Conservation (phyloP, 2,888 invertebrate genomes). For the Microctonus brassicae region DNA sequence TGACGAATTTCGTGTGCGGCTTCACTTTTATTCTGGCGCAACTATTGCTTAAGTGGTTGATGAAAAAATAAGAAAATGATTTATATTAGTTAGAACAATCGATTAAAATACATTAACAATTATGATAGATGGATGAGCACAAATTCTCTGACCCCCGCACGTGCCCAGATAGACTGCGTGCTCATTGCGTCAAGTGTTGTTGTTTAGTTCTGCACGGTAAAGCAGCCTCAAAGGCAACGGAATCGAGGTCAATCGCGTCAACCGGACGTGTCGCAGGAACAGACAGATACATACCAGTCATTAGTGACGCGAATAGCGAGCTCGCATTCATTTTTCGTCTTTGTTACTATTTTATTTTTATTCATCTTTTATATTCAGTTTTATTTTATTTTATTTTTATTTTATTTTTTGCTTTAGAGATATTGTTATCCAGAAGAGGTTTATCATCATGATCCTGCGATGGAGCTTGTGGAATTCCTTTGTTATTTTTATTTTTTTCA, state of each 20-base stretch:
- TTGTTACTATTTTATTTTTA: background rate
- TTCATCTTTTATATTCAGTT: background rate
- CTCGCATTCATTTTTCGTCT: background rate
- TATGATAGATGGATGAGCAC: background rate
- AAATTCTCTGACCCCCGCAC: slow-evolving; percentile 11
- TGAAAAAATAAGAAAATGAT: background rate
- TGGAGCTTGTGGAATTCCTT: background rate
- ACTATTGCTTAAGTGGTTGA: too few relatives aligned
- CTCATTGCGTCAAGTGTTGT: background rate
- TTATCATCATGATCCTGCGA: background rate
- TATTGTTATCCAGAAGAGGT: background rate
- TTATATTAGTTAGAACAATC: background rate
- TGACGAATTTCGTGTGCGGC: background rate
- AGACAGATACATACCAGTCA: slow-evolving; percentile 15
- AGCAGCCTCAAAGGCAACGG: slow-evolving; percentile 4
- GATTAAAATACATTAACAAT: background rate
- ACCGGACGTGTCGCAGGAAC: slow-evolving; percentile 29
- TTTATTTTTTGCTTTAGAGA: background rate
- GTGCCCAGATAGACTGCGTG: background rate
- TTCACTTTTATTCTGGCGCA: background rate
- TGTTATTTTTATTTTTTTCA: background rate
- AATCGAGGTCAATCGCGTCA: slow-evolving; percentile 24
- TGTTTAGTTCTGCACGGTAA: slow-evolving; percentile 12
- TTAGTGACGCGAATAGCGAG: slow-evolving; percentile 14
- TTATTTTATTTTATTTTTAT: too few relatives aligned